Base-by-base conservation (phyloP, 2,113 vertebrate species). In the Cavia aperea region DNA sequence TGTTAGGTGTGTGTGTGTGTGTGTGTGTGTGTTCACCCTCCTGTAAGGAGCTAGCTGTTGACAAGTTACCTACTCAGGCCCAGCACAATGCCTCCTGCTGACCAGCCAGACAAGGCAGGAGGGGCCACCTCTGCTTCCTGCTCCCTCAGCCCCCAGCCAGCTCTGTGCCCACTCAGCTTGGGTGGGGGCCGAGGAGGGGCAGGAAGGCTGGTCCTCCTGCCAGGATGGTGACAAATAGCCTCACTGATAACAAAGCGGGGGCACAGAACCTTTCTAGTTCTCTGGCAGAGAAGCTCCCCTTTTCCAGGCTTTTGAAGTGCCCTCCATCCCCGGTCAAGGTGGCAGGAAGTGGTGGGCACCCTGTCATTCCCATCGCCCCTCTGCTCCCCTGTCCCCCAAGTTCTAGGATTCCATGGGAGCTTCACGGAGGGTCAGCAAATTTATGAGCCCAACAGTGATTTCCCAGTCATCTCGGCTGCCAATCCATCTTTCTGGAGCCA, bases 401-500 rank as follows among this genome's bases (percentile, higher is more conserved):
- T 4, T 1, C 43, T 2, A 65, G 88, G 90, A 89, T 95, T 94
- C 90, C 96, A 18, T 24, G 15, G 85, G 93, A 95, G 93, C 94
- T 78, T 97, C 96, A 43, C 19, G 75, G 93, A 94, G 89, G 95
- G 91, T 95, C 77, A 4, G 96, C 93, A 95, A 96, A 98, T 97
- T 97, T 97, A 97, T 95, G 97, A 97, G 90, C 86, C 96, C 85
- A 70, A 89, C 91, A 92, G 94, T 51, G 58, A 96, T 95, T 96
- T 92, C 95, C 96, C 94, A 93, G n/a, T 95, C 97, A 95, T 95
- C 95, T 96, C 60, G 58, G 90, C 31, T 94, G 94, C 95, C 93
- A 78, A 97, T 97, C 96, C 65, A 94, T 97, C 97, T 97, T 98
- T 92, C 93, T 81, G 87, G 96, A 96, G 96, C 96, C 96, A 93